Percentiles rank a stretch among this genome's conserved stretches.
phyloP scores from a whole-genome alignment of 2,888 invertebrate genomes.

The Plebejus anna region DNA sequence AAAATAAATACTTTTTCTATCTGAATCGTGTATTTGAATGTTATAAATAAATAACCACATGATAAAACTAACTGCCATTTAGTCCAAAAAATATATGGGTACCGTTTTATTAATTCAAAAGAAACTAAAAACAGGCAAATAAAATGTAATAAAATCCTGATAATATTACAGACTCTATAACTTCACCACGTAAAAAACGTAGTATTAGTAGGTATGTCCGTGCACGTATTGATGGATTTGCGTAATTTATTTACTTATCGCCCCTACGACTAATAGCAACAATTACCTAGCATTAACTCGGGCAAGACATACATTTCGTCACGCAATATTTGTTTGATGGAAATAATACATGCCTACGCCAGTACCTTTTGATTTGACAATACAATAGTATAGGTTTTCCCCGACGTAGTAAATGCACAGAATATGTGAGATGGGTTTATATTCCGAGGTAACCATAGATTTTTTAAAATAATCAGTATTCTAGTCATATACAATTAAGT shows the following conservation, averaged over 20 bases:
- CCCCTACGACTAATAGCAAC: constrained; percentile 37
- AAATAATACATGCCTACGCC: background rate
- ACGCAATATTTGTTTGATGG: constrained; percentile 25
- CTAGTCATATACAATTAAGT: too few species aligned
- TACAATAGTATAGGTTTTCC: background rate
- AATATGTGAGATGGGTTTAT: too few species aligned
- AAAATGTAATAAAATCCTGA: background rate
- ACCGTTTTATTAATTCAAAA: background rate
- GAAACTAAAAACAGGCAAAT: background rate
- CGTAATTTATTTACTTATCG: constrained; percentile 35
- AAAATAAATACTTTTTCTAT: too few species aligned
- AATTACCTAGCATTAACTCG: constrained; percentile 37
- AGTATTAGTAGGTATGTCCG: constrained; percentile 10
- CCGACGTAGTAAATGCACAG: background rate
- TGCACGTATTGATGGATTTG: constrained; percentile 24
- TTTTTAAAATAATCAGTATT: too few species aligned
- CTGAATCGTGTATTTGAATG: background rate
- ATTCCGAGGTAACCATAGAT: too few species aligned
- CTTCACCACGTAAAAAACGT: background rate
- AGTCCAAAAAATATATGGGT: too few species aligned
- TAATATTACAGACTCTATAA: background rate
- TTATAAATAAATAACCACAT: background rate
- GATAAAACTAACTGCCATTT: background rate
- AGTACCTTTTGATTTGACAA: background rate
- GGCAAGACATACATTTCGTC: constrained; percentile 31